Percentiles rank a stretch among this genome's conserved stretches.
Conservation (phyloP, 2,797 vertebrate genomes). For the Propithecus perrieri region DNA sequence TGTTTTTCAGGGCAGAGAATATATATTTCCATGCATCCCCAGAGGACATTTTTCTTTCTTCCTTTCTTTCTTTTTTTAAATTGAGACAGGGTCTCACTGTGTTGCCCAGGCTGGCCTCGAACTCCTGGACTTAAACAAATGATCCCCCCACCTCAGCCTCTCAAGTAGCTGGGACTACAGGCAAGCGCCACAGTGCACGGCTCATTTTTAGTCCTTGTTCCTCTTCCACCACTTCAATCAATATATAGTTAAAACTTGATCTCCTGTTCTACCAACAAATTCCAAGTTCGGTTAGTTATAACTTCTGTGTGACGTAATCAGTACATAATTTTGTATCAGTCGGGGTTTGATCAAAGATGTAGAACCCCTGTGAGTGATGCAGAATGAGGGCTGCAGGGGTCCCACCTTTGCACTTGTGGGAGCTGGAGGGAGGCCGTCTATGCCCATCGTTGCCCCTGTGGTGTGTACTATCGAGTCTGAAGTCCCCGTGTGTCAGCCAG, state of each 20-base stretch:
- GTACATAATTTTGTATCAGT: not conserved
- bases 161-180: not conserved
- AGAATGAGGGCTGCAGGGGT: not conserved
- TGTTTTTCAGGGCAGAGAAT: not conserved
- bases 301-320: not conserved
- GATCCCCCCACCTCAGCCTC: not conserved
- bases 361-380: not conserved
- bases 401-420: not conserved
- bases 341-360: not conserved
- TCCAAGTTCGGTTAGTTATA: not conserved
- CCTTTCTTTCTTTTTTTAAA: not conserved
- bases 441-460: fast-evolving
- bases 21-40: not conserved
- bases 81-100: not conserved
- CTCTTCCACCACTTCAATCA: not conserved
- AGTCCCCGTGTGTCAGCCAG: not conserved
- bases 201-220: not conserved
- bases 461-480: not conserved
- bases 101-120: not conserved
- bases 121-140: no score
- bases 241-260: not conserved
- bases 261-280: slow-evolving; percentile 10
- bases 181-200: not conserved
- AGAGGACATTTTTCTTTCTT: not conserved
- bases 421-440: fast-evolving